These are phyloP conservation scores for Phalacrocorax brasilianus DNA, from an alignment of 2,113 vertebrate genomes.

Conservation along the genomic window DNA sequence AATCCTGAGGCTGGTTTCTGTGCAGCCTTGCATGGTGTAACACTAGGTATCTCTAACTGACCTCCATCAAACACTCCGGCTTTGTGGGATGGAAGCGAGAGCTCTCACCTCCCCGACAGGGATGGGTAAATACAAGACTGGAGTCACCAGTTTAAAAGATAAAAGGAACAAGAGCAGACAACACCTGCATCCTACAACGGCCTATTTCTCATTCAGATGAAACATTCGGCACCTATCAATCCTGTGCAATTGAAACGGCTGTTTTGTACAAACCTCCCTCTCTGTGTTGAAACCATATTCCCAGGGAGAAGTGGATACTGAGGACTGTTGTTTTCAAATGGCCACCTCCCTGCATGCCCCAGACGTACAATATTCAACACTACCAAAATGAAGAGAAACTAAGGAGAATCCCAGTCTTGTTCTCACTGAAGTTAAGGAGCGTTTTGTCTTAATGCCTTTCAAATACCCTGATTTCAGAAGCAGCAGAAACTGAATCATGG, in stretches of 20 bases:
- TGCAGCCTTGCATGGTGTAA: background rate
- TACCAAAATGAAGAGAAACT: background rate
- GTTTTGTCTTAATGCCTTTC: background rate
- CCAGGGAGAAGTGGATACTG: background rate
- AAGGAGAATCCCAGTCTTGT: background rate
- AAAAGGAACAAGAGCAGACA: conserved; percentile 41
- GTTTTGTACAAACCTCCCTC: background rate
- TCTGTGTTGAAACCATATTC: rapidly evolving
- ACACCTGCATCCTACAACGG: conserved; percentile 1
- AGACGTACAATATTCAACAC: background rate
- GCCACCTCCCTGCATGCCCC: background rate
- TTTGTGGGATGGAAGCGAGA: background rate
- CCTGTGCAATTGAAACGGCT: rapidly evolving
- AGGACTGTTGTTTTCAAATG: background rate
- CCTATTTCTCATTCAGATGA: background rate
- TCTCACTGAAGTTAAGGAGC: background rate
- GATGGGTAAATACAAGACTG: background rate
- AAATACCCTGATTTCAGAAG: background rate
- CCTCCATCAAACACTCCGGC: background rate
- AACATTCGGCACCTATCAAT: background rate
- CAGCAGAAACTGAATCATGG: background rate
- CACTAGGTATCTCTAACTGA: background rate
- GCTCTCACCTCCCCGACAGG: background rate
- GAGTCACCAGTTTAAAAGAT: background rate
- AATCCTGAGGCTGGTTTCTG: background rate